Conservation (phyloP, 1,140 invertebrate genomes). For the Apis cerana region DNA sequence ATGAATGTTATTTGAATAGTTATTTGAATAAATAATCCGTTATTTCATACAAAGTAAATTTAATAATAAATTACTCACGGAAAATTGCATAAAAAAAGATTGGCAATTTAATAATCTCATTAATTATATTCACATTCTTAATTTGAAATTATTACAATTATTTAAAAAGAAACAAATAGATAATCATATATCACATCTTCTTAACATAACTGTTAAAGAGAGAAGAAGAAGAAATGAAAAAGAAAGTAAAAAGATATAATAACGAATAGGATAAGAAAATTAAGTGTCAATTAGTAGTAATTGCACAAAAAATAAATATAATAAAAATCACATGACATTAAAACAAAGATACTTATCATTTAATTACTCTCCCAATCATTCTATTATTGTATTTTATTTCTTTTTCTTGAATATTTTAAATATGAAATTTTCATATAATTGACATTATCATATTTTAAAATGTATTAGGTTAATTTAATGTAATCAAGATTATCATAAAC, state of each 20-base stretch:
- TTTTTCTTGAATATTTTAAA: background rate
- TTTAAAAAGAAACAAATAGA: background rate
- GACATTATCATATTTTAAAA: background rate
- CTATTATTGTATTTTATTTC: no score
- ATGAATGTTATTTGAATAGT: background rate
- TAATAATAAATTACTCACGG: background rate
- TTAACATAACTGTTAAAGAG: background rate
- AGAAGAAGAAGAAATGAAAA: background rate
- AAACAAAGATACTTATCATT: background rate
- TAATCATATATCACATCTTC: background rate
- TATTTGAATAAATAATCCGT: background rate
- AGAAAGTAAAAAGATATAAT: background rate
- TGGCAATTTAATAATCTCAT: no score
- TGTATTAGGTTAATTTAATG: background rate
- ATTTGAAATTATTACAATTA: background rate
- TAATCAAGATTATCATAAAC: background rate
- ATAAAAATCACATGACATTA: background rate
- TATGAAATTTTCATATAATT: background rate
- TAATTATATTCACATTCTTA: background rate
- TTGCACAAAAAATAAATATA: background rate
- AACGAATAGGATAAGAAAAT: background rate
- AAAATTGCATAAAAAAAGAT: background rate
- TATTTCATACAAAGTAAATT: background rate
- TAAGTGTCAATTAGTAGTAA: background rate
- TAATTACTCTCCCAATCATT: background rate